A percentile compares a stretch with the other conserved stretches of the same genome.
Conservation (phyloP, 2,797 vertebrate species). For the Macroramphosus scolopax region DNA sequence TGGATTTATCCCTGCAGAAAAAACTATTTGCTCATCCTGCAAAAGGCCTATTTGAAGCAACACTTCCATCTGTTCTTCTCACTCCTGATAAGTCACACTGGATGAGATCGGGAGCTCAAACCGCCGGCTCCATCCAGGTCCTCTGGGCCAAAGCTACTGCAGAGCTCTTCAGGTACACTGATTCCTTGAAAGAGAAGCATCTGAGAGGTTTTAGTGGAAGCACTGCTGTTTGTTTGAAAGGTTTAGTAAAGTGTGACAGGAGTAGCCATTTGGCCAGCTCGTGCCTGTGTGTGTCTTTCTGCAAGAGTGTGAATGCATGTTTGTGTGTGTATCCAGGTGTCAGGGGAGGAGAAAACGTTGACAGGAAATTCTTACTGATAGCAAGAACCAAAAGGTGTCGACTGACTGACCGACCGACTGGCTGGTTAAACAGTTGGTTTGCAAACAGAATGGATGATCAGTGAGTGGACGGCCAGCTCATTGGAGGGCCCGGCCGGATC, state of each 20-base stretch:
- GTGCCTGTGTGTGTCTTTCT: slow-evolving; percentile 18
- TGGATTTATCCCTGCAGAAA: too few relatives aligned
- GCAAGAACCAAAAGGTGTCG: slow-evolving; percentile 65
- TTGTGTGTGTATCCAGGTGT: slow-evolving; percentile 55
- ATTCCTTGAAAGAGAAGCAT: slow-evolving; percentile 49
- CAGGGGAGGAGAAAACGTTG: slow-evolving; percentile 50
- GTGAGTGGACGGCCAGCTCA: slow-evolving; percentile 10
- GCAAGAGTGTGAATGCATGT: slow-evolving; percentile 21
- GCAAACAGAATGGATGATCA: slow-evolving; percentile 21
- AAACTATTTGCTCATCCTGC: too few relatives aligned
- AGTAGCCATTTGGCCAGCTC: slow-evolving; percentile 52
- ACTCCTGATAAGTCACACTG: too few relatives aligned
- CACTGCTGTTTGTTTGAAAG: slow-evolving; percentile 37
- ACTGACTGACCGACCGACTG: slow-evolving; percentile 42
- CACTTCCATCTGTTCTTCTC: too few relatives aligned
- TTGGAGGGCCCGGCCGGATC: slow-evolving; percentile 7
- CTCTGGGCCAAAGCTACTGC: not conserved
- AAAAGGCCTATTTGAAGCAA: too few relatives aligned
- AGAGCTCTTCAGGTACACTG: slow-evolving; percentile 35
- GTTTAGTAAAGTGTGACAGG: slow-evolving; percentile 49
- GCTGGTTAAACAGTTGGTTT: slow-evolving; percentile 12
- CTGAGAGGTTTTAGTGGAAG: slow-evolving; percentile 32
- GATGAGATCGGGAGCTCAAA: too few relatives aligned
- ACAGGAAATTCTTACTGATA: slow-evolving; percentile 62
- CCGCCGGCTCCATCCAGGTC: too few relatives aligned